Conservation (phyloP, 2,888 invertebrate genomes). For the Euproctis similis region DNA sequence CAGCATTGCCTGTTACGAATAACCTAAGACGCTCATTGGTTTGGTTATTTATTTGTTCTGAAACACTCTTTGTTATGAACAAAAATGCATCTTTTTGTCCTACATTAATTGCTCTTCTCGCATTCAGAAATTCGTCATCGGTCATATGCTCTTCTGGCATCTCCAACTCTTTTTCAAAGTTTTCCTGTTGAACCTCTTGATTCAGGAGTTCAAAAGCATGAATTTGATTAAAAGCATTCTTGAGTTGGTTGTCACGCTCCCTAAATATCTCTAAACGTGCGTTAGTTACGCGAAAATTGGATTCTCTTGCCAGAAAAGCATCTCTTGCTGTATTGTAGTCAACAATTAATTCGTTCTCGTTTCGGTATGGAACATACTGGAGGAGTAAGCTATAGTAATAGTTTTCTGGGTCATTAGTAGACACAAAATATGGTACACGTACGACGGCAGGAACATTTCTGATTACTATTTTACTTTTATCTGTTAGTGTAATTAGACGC, state of each 20-base stretch:
- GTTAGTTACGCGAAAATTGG: constrained; percentile 9
- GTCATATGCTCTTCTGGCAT: constrained; percentile 5
- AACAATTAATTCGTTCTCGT: constrained; percentile 18
- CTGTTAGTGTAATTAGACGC: constrained; percentile 11
- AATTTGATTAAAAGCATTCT: constrained; percentile 24
- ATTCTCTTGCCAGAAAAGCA: constrained; percentile 15
- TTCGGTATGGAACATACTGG: constrained; percentile 23
- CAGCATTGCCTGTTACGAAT: constrained; percentile 16
- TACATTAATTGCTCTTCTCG: constrained; percentile 9
- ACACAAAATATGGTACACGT: constrained; percentile 21
- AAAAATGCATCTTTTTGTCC: constrained; percentile 6
- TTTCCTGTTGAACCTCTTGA: constrained; percentile 9
- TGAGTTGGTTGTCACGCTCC: constrained; percentile 21
- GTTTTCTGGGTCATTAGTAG: constrained; percentile 21
- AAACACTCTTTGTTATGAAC: neutral
- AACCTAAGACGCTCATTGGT: constrained; percentile 6
- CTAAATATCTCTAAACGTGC: constrained; percentile 12
- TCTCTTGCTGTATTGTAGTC: constrained; percentile 17
- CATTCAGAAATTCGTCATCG: constrained; percentile 12
- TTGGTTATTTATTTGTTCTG: neutral
- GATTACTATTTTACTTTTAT: constrained; percentile 1
- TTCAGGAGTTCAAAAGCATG: constrained; percentile 18
- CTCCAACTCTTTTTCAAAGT: constrained; percentile 11
- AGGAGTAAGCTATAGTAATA: constrained; percentile 30
- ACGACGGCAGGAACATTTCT: constrained; percentile 15